Base-by-base conservation (phyloP, 92 coral and sea anemone species). In the Epizoanthus fatuus region DNA sequence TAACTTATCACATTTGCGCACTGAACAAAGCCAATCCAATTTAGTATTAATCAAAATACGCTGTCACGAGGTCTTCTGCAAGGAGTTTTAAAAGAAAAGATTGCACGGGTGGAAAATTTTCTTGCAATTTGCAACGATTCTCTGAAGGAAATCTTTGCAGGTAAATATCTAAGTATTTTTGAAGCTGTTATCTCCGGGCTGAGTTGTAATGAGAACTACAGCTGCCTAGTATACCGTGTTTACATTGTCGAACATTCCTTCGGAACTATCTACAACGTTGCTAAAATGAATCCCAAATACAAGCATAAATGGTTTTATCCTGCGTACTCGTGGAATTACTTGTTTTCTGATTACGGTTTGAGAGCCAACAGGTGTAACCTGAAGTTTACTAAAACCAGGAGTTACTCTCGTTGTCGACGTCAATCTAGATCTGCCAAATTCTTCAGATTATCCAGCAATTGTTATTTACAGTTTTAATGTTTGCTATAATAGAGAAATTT, bases 181-280 rank as follows among this genome's bases (percentile, higher is more conserved):
- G 35, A 49, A 8, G 13, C 53, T 49, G n/a, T 5, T 11, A 3
- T 45, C n/a, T 42, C 45, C 4, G 1, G 1, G 5, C 49, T 54
- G 2, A 29, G 56, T 10, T 69, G 29, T 37, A 16, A 9, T 40
- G 7, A 14, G 6, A 16, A n/a, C n/a, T 4, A 38, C 53, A 69
- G 57, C 56, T 70, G 56, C 25, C 25, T 15, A 15, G 5, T 47
- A 7, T 8, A 19, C 5, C 4, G 5, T 70, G 57, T 70, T 70
- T 19, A 70, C 75, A 70, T 19, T 70, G 47, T 14, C 17, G 55
- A 45, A 10, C 75, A 70, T 70, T 70, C 75, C 75, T 70, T 47
- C 35, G 75, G 75, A 70, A 14, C 75, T 70, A 70, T 70, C 75
- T 70, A 70, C 57, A 70, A 7, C 49, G 45, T 70, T 70, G 57